Conservation (phyloP, 2,888 invertebrate species). For the Eupithecia dodoneata region DNA sequence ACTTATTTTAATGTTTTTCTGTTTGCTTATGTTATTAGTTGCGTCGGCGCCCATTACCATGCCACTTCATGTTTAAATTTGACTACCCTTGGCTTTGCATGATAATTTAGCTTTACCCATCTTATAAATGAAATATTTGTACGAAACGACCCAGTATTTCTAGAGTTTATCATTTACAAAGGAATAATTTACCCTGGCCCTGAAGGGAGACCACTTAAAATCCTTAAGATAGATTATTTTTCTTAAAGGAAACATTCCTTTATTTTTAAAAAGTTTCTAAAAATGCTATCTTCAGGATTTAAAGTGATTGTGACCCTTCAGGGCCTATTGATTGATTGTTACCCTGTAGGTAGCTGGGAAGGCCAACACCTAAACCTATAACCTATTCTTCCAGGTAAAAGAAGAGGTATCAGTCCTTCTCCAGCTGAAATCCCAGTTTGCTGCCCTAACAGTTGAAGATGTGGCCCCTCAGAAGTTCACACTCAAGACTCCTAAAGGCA, state of each 20-base stretch:
- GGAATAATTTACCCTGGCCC: background rate
- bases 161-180: background rate
- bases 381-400: conserved; percentile 86
- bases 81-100: background rate
- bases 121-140: background rate
- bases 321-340: too few relatives aligned
- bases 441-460: conserved; percentile 85
- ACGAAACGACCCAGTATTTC: background rate
- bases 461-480: conserved; percentile 89
- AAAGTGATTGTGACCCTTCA: too few relatives aligned
- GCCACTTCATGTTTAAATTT: background rate
- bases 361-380: background rate
- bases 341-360: background rate
- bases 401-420: conserved; percentile 93
- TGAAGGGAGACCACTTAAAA: too few relatives aligned
- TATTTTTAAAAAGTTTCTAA: too few relatives aligned
- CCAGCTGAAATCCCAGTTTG: conserved; percentile 90
- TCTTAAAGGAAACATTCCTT: too few relatives aligned
- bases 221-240: too few relatives aligned
- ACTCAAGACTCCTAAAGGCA: conserved; percentile 96
- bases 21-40: background rate
- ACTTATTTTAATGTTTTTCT: background rate
- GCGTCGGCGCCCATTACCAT: background rate
- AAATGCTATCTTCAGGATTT: too few relatives aligned
- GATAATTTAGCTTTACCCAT: background rate